Base-by-base conservation (phyloP, 2,888 invertebrate genomes). In the Chironomus riparius region DNA sequence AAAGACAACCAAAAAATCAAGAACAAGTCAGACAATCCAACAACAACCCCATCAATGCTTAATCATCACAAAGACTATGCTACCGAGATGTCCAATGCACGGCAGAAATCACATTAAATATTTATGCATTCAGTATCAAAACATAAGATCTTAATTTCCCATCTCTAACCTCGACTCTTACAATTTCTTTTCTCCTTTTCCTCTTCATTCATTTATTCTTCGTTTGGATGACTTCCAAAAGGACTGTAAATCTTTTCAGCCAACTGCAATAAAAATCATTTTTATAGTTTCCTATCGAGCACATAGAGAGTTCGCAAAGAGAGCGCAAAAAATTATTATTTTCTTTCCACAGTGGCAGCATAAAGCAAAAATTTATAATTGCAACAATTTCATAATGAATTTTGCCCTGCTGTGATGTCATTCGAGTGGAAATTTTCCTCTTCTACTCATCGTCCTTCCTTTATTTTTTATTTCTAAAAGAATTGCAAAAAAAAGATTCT, bases 321-420 rank as follows among this genome's bases (percentile, higher is more conserved):
- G 56, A 56, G 18, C 7, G 38, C 1, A 10, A 38, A 38, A 38
- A 38, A 38, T 38, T 38, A 38, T 38, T 38, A 38, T 38, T 38
- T 38, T 38, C 6, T 38, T 38, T 38, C 38, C 18, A 22, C 24
- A 65, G 22, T 65, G n/a, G 65, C 65, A 65, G 13, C 22, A 65
- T 38, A 62, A 62, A 62, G 12, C 13, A 65, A 65, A 24, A 24
- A 24, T 56, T 56, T 56, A 56, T 56, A 56, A 56, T 56, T 65
- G 65, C 65, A 65, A 65, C 65, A 65, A 24, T 65, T 65, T 65
- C 65, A 65, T 65, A 65, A 65, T 65, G 65, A 65, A 65, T 65
- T 21, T 13, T 13, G 21, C 24, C 65, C 13, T 24, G 24, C 24
- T 65, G 56, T 7, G 65, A 65, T 24, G 65, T 21, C 65, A 65